These are phyloP conservation scores for Catalaphyllia jardinei DNA, from an alignment of 64 coral and sea anemone species.

Conservation along the genomic window DNA sequence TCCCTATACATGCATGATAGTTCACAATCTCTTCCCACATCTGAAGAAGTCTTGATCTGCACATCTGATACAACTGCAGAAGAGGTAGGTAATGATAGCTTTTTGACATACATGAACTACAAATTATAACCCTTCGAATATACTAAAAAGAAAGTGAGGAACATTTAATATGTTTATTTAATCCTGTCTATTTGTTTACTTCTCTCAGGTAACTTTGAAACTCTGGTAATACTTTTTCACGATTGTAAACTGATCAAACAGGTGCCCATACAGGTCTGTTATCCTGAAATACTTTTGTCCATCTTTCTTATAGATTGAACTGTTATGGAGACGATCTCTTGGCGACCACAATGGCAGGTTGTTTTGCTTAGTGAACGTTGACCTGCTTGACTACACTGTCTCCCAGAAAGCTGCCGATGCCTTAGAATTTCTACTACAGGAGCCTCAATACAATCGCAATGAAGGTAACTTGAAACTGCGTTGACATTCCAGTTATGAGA, in stretches of 20 bases:
- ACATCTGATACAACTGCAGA: conserved; percentile 48
- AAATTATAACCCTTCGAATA: too few relatives aligned
- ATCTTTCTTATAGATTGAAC: conserved; percentile 46
- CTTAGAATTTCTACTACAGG: conserved; percentile 44
- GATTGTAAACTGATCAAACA: too few relatives aligned
- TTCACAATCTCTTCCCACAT: conserved; percentile 18
- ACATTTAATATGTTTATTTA: too few relatives aligned
- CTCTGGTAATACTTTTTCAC: too few relatives aligned
- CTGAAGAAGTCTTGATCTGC: conserved; percentile 54
- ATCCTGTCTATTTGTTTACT: too few relatives aligned
- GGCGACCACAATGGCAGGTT: conserved; percentile 47
- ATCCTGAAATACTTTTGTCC: background rate
- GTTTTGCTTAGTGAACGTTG: conserved; percentile 74
- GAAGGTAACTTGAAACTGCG: conserved; percentile 26
- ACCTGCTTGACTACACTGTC: conserved; percentile 63
- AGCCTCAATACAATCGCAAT: conserved; percentile 4
- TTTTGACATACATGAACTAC: too few relatives aligned
- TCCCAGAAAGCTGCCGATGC: conserved; percentile 61
- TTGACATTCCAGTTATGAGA: too few relatives aligned
- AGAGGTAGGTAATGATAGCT: background rate
- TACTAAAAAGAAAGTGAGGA: too few relatives aligned
- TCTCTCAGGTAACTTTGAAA: too few relatives aligned
- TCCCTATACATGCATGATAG: conserved; percentile 42
- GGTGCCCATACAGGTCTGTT: too few relatives aligned
- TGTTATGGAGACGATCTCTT: conserved; percentile 80